Percentiles rank a stretch among this genome's conserved stretches.
These are phyloP conservation scores for Microhierax caerulescens DNA, from an alignment of 2,797 vertebrate species.

Conservation along the genomic window DNA sequence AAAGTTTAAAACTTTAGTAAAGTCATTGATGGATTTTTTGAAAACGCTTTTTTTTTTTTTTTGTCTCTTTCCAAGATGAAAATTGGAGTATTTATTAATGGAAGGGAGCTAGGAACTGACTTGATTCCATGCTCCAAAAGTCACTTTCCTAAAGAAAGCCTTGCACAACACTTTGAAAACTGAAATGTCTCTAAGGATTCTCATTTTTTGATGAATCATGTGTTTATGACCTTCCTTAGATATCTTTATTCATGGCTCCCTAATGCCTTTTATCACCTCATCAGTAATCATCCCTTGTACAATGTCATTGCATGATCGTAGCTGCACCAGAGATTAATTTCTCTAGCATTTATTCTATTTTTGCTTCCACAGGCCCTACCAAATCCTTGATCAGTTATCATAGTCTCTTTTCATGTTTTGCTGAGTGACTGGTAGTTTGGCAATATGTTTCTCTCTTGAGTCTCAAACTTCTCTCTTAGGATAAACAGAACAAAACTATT, in stretches of 20 bases:
- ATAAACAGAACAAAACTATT: not conserved
- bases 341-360: not conserved
- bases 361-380: not conserved
- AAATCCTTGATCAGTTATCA: not conserved
- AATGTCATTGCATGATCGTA: not conserved
- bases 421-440: not conserved
- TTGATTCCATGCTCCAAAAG: not conserved
- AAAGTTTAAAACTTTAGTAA: not conserved
- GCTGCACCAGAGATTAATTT: not conserved
- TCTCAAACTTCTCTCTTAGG: not conserved
- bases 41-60: not conserved
- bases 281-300: not conserved
- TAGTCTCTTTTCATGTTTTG: not conserved
- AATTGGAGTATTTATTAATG: not conserved
- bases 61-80: not conserved
- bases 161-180: not conserved
- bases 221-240: slow-evolving; percentile 7
- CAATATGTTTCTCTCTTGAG: not conserved
- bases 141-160: not conserved
- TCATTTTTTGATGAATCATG: slow-evolving; percentile 7
- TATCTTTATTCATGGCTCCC: not conserved
- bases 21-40: not conserved
- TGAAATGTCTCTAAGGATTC: not conserved
- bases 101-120: not conserved
- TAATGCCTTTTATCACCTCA: slow-evolving; percentile 17